Evolutionary conservation across 2,797 vertebrate genomes (phyloP), one percentile per base, ranked within the genome.

Genomic region (Pteropus rufus): DNA sequence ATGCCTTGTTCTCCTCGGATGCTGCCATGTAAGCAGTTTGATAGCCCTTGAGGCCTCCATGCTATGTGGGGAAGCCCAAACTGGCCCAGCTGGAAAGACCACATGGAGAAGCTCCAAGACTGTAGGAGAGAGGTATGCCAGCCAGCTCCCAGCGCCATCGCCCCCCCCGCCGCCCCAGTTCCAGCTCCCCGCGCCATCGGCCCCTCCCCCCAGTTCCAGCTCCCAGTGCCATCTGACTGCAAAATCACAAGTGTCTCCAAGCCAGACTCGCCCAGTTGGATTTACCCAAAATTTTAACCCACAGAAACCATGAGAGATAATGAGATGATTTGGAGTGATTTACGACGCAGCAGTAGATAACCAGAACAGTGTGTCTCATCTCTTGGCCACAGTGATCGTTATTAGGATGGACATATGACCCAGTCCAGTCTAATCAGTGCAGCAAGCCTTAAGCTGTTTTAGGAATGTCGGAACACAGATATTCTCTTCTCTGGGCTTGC

Each of bases 221-320:
- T 41, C 49, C 73, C 34, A 10, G 5, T 7, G 39, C 29, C 3
- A 14, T 34, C 44, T 69, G 39, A 75, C 72, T 26, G 10, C 15
- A 84, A 5, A 44, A 52, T 44, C 8, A 12, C 0, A 6, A 67
- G 49, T 2, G 3, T 0, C 5, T 29, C 54, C 36, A 62, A 15
- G 52, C 64, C 31, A 41, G 49, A 84, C 24, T 31, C 46, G 89
- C 54, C 65, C 65, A 21, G 18, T 65, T 34, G 19, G 54, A 4
- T 18, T 82, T 19, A 56, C 10, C 4, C 64, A 64, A 73, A 62
- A 36, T 44, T 52, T 69, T 58, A 73, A 34, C 46, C 79, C 75
- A 34, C 84, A 86, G 75, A 73, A 62, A 24, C n/a, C 34, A 4
- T 5, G n/a, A 44, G 24, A 77, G 23, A 36, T 3, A 39, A 64